Conservation (phyloP, 2,888 invertebrate species). For the Nephrotoma flavescens region DNA sequence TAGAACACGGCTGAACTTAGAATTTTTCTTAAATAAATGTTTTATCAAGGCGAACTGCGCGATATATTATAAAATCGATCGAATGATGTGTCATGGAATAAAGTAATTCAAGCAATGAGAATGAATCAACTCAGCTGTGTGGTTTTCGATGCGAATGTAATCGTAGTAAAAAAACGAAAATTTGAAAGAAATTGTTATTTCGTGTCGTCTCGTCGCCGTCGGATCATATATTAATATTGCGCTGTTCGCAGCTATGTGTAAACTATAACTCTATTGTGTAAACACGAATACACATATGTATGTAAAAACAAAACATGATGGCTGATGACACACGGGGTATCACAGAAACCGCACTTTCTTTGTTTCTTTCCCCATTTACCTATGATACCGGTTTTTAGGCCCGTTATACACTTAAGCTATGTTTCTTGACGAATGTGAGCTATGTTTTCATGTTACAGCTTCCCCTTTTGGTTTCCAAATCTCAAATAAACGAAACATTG, state of each 20-base stretch:
- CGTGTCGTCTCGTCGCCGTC: not conserved
- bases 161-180: not conserved
- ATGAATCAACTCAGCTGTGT: not conserved
- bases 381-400: too few species aligned
- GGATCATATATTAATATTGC: not conserved
- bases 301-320: too few species aligned
- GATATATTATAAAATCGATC: not conserved
- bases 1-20: not conserved
- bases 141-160: too few species aligned
- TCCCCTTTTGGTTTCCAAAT: too few species aligned
- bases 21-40: not conserved
- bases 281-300: not conserved
- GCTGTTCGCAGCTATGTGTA: not conserved
- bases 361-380: too few species aligned
- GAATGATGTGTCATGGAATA: not conserved
- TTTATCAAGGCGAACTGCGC: not conserved
- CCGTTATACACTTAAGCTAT: too few species aligned
- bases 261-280: too few species aligned
- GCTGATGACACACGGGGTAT: too few species aligned
- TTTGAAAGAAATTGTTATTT: not conserved
- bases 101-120: not conserved
- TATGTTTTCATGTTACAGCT: too few species aligned
- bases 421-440: too few species aligned
- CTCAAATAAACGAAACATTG: too few species aligned
- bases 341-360: too few species aligned